phyloP scores from a whole-genome alignment of 2,797 vertebrate genomes.

The Ctenopoma kingsleyae region DNA sequence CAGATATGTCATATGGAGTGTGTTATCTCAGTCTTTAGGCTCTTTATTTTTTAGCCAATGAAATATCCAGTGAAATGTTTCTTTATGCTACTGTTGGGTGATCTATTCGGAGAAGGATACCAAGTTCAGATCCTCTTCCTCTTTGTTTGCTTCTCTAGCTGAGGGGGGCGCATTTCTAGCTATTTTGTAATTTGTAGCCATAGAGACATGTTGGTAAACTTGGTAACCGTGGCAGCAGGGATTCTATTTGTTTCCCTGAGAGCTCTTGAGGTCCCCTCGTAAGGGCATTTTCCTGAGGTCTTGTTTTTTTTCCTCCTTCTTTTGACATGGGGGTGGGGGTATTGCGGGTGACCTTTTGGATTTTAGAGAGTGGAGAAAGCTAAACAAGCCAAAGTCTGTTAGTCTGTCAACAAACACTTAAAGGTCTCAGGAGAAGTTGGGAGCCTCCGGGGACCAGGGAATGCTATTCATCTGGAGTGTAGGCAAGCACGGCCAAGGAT shows the following conservation, averaged over 20 bases:
- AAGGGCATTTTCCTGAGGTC: slow-evolving; percentile 75
- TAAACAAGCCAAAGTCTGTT: slow-evolving; percentile 82
- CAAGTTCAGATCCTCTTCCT: slow-evolving; percentile 69
- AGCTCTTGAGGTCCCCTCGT: slow-evolving; percentile 70
- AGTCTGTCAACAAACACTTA: slow-evolving; percentile 85
- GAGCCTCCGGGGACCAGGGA: slow-evolving; percentile 67
- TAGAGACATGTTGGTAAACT: slow-evolving; percentile 86
- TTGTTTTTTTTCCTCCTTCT: slow-evolving; percentile 62
- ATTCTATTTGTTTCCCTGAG: slow-evolving; percentile 78
- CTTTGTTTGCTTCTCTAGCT: slow-evolving; percentile 67
- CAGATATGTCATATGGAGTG: slow-evolving; percentile 64
- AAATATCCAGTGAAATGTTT: slow-evolving; percentile 53
- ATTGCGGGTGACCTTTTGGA: slow-evolving; percentile 77
- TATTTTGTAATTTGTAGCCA: slow-evolving; percentile 83
- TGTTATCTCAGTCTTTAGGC: slow-evolving; percentile 47
- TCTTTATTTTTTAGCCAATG: slow-evolving; percentile 35
- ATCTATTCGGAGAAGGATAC: slow-evolving; percentile 61
- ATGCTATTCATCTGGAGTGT: slow-evolving; percentile 78
- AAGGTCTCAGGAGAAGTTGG: slow-evolving; percentile 80
- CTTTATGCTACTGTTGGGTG: slow-evolving; percentile 40
- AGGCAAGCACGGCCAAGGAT: slow-evolving; percentile 71
- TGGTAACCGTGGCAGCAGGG: slow-evolving; percentile 78
- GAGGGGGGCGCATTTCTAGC: slow-evolving; percentile 58
- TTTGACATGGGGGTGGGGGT: slow-evolving; percentile 51
- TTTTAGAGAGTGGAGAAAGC: slow-evolving; percentile 78